Percentiles rank a stretch among this genome's conserved stretches.
Conservation (phyloP, 2,888 invertebrate species). For the Drosophila neoperkinsi region DNA sequence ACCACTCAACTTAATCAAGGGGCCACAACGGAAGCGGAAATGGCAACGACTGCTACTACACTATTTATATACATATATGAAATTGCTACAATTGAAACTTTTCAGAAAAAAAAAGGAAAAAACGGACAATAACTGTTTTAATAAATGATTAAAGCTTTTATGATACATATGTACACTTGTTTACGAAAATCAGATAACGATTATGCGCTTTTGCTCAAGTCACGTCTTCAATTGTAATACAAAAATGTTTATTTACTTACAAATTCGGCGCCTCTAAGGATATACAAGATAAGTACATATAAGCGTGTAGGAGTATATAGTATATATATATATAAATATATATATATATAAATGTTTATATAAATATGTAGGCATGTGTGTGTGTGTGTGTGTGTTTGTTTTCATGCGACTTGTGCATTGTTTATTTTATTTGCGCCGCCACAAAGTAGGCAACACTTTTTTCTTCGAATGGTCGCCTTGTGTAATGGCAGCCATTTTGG, state of each 20-base stretch:
- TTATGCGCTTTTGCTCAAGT: conserved; percentile 13
- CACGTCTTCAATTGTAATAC: conserved; percentile 51
- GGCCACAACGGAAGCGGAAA: conserved; percentile 71
- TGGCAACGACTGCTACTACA: conserved; percentile 30
- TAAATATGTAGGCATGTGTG: conserved; percentile 40
- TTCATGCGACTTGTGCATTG: conserved; percentile 29
- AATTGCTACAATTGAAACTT: conserved; percentile 28
- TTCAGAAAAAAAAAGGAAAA: background rate
- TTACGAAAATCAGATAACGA: conserved; percentile 20
- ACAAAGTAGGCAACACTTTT: conserved; percentile 55
- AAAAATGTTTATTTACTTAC: conserved; percentile 72
- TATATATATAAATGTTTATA: conserved; percentile 11
- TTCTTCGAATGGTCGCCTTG: conserved; percentile 26
- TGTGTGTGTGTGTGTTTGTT: conserved; percentile 24
- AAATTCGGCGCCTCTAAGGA: conserved; percentile 42
- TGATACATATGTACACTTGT: conserved; percentile 41
- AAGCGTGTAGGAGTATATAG: conserved; percentile 24
- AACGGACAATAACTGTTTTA: conserved; percentile 38
- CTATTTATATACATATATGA: conserved; percentile 18
- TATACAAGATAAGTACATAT: conserved; percentile 35
- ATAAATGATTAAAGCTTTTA: conserved; percentile 38
- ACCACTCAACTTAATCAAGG: conserved; percentile 68
- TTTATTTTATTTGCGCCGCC: conserved; percentile 32
- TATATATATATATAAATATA: conserved; percentile 21
- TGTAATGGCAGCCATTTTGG: conserved; percentile 52